A percentile compares a stretch with the other conserved stretches of the same genome.
Conservation (phyloP, 2,113 vertebrate species). For the Rhinolophus sinicus region DNA sequence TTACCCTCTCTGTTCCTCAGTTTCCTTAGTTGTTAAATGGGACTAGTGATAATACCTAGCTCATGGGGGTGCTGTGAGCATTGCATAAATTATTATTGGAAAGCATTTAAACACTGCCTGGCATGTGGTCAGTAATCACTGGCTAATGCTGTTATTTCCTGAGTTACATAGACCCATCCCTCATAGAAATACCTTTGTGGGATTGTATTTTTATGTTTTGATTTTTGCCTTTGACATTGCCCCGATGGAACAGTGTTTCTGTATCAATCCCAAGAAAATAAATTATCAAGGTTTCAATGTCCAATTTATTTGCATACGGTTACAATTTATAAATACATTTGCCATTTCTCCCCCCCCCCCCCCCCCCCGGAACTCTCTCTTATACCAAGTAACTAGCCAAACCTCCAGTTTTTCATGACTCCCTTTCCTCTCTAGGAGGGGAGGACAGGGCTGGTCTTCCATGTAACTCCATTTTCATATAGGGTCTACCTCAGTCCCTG, state of each 20-base stretch:
- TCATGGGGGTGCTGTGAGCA: background rate
- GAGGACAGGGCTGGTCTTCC: background rate
- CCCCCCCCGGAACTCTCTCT: background rate
- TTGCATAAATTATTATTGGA: accelerated
- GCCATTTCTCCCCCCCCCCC: conserved; percentile 5
- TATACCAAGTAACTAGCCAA: background rate
- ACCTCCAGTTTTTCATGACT: background rate
- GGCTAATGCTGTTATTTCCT: background rate
- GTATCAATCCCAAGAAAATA: conserved; percentile 11
- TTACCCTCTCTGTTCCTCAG: background rate
- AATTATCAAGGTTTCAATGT: background rate
- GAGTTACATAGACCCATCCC: background rate
- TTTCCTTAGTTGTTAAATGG: background rate
- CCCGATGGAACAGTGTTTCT: background rate
- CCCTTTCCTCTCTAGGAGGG: background rate
- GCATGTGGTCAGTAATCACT: accelerated
- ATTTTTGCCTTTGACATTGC: background rate
- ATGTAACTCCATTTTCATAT: background rate
- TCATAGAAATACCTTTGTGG: background rate
- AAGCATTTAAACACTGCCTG: background rate
- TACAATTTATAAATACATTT: conserved; percentile 78
- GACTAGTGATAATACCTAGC: background rate
- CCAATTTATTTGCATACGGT: conserved; percentile 74
- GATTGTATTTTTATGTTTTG: background rate
- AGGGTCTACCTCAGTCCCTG: background rate